These are phyloP conservation scores for Fabriciana adippe DNA, from an alignment of 2,888 invertebrate genomes.

Conservation along the genomic window DNA sequence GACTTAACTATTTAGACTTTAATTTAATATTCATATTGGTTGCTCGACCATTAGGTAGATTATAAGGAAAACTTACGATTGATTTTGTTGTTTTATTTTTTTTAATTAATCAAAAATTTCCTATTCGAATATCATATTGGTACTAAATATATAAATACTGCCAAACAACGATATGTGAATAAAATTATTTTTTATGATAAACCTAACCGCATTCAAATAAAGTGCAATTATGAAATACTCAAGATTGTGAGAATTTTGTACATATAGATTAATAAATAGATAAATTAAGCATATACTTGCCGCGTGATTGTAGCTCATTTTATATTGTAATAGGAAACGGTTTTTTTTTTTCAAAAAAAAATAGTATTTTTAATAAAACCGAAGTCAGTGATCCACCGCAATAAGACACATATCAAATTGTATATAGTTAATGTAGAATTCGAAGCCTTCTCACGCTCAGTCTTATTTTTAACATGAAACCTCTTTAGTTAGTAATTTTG, in stretches of 20 bases:
- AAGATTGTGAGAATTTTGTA: slow-evolving; percentile 78
- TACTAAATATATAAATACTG: slow-evolving; percentile 4
- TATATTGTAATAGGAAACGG: slow-evolving; percentile 36
- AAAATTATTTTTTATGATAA: slow-evolving; percentile 1
- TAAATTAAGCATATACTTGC: slow-evolving; percentile 74
- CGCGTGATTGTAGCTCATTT: slow-evolving; percentile 38
- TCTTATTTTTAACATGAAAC: slow-evolving; percentile 51
- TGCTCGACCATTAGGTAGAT: too few species aligned
- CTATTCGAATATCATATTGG: neutral
- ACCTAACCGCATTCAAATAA: slow-evolving; percentile 53
- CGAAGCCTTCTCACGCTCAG: slow-evolving; percentile 42
- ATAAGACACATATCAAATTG: slow-evolving; percentile 71
- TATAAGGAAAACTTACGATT: too few species aligned
- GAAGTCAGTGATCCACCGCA: slow-evolving; percentile 56
- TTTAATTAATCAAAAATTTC: neutral
- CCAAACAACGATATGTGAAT: slow-evolving; percentile 7
- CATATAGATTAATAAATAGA: slow-evolving; percentile 67
- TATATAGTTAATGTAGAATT: slow-evolving; percentile 48
- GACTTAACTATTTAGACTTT: too few species aligned
- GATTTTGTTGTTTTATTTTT: too few species aligned
- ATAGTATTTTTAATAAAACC: slow-evolving; percentile 37
- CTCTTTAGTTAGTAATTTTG: slow-evolving; percentile 68
- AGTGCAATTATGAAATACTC: slow-evolving; percentile 81
- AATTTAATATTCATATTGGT: too few species aligned
- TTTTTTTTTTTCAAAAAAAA: slow-evolving; percentile 21